Percentiles rank a stretch among this genome's conserved stretches.
Conservation (phyloP, 1,140 invertebrate species). For the Trachelipus rathkii region DNA sequence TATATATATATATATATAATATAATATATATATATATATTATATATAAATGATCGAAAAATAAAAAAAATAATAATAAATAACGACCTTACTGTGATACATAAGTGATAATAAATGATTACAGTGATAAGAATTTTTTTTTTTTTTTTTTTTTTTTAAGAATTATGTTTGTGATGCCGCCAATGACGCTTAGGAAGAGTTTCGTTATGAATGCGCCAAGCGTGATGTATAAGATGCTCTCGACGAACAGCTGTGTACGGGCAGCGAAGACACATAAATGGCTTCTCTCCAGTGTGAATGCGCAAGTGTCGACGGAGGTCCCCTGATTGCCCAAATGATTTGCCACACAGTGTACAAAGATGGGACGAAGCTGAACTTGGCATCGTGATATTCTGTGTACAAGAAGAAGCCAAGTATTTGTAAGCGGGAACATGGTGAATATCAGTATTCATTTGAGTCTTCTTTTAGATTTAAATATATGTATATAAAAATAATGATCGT, state of each 20-base stretch:
- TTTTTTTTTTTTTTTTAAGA: too few species aligned
- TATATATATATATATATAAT: too few species aligned
- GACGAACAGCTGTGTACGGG: slow-evolving; percentile 22
- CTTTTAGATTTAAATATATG: background rate
- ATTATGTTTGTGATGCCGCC: background rate
- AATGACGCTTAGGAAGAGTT: background rate
- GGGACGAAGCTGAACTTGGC: background rate
- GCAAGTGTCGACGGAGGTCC: slow-evolving; percentile 23
- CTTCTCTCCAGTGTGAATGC: slow-evolving; percentile 28
- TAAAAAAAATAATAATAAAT: too few species aligned
- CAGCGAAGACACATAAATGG: slow-evolving; percentile 21
- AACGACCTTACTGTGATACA: too few species aligned
- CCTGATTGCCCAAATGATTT: background rate
- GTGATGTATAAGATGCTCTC: slow-evolving; percentile 23
- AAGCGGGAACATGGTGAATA: slow-evolving; percentile 5
- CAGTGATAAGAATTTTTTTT: too few species aligned
- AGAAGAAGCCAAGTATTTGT: background rate
- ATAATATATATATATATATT: too few species aligned
- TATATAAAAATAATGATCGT: too few species aligned
- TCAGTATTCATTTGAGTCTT: slow-evolving; percentile 14
- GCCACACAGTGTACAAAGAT: background rate
- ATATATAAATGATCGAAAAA: too few species aligned
- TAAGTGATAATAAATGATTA: too few species aligned
- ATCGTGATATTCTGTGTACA: background rate
- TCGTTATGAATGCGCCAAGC: slow-evolving; percentile 18